Conservation (phyloP, 1,140 invertebrate species). For the Heliconius himera region DNA sequence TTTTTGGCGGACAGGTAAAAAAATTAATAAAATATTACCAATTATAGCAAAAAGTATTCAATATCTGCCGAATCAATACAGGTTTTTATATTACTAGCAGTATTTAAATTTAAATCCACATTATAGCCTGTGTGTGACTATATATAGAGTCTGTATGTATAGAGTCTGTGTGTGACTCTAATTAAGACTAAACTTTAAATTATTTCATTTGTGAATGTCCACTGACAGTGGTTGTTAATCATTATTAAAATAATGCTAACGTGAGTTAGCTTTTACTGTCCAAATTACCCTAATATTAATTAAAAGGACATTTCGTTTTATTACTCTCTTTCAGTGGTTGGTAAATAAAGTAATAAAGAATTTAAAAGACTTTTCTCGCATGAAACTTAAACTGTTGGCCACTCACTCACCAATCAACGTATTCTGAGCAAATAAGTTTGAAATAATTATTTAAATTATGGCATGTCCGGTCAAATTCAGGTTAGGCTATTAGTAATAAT, state of each 20-base stretch:
- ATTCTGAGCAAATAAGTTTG: neutral
- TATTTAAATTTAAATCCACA: too few species aligned
- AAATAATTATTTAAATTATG: neutral
- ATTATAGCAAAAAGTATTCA: too few species aligned
- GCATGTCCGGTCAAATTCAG: too few species aligned
- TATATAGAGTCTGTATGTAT: too few species aligned
- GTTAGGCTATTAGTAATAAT: too few species aligned
- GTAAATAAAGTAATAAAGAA: neutral
- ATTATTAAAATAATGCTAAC: neutral
- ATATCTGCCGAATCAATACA: too few species aligned
- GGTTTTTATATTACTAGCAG: too few species aligned
- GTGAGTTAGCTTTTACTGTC: slow-evolving; percentile 4
- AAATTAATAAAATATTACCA: too few species aligned
- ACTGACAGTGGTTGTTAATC: neutral
- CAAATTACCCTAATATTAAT: neutral
- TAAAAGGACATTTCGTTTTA: neutral
- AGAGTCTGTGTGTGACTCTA: too few species aligned
- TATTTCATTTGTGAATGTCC: neutral
- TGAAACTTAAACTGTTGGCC: neutral
- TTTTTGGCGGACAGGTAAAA: too few species aligned
- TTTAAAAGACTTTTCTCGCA: neutral
- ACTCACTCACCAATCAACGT: neutral
- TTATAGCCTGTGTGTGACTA: too few species aligned
- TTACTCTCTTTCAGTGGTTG: neutral
- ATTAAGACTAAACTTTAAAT: neutral